Evolutionary conservation across 2,113 vertebrate genomes (phyloP).

Genomic region (Anarhynchus alexandrinus): DNA sequence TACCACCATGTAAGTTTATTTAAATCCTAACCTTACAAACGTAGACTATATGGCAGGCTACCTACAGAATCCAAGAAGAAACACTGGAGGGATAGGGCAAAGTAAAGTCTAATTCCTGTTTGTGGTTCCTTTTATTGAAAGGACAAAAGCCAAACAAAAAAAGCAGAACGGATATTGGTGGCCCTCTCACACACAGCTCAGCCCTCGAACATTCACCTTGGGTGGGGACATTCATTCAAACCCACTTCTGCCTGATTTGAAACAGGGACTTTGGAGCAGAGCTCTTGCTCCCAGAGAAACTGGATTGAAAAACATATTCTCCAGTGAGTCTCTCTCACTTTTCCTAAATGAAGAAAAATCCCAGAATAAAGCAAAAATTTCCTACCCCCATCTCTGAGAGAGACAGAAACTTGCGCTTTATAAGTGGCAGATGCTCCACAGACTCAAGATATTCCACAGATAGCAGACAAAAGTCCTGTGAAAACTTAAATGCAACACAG

Average conservation of each 20-base stretch:
- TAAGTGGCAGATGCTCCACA: not conserved
- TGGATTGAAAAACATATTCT: not conserved
- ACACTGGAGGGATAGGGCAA: not conserved
- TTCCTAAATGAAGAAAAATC: not conserved
- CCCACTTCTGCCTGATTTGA: not conserved
- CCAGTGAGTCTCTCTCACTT: not conserved
- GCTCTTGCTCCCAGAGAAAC: not conserved
- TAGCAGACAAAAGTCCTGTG: not conserved
- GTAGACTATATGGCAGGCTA: not conserved
- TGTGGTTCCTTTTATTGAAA: not conserved
- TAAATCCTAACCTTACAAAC: not conserved
- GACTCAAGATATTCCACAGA: not conserved
- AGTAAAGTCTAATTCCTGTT: not conserved
- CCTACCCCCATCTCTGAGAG: not conserved
- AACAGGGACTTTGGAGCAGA: not conserved
- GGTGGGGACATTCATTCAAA: not conserved
- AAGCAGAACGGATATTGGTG: not conserved
- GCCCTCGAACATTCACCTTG: not conserved
- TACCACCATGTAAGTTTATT: not conserved
- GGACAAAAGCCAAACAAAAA: not conserved
- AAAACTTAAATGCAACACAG: not conserved
- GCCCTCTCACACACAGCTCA: not conserved
- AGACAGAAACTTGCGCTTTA: not conserved
- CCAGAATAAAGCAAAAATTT: not conserved
- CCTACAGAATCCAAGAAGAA: not conserved